Evolutionary conservation across 64 coral and sea anemone genomes (phyloP), one percentile per base, ranked within the genome.

Genomic region (Actinia tenebrosa): DNA sequence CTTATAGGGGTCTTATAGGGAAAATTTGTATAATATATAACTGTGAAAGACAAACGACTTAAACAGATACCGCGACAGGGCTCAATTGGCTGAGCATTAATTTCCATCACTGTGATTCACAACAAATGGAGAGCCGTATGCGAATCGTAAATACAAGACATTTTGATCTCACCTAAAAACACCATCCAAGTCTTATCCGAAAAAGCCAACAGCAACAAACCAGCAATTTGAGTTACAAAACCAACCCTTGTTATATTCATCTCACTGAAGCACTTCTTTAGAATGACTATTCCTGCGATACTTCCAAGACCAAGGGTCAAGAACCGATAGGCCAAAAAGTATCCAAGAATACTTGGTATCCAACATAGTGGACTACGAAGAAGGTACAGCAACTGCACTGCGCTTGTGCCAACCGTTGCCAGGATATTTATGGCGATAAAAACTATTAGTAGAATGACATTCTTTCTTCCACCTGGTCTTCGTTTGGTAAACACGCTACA

Each of bases 281-380:
- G 63, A 11, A 84, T 43, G 7, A 72, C 55, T 18, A 98, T 86
- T 3, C 86, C 86, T 50, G 86, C 59, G 0, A 94, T 92, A 17
- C 91, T 78, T 0, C 95, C 95, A 42, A 94, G 45, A 45, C 89
- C 95, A 52, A 87, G 87, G 45, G 87, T 54, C 46, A 91, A 89
- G 53, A 89, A 89, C 63, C 80, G 56, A 58, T 94, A 94, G 2
- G 92, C 92, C 83, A 88, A 87, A 16, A 60, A 98, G n/a, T 94
- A 91, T 6, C 95, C 95, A 16, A 98, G 62, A 16, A 94, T 80
- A 10, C 83, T 87, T 16, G 92, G 89, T 22, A 84, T 45, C 89
- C 93, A 91, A 88, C 95, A 98, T 15, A 98, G 45, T 0, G 95
- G 95, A 10, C 89, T 94, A 5, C 85, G 83, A 13, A 98, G 63